Evolutionary conservation across 1,140 invertebrate species (phyloP).

Genomic region (Trichonephila clavipes): DNA sequence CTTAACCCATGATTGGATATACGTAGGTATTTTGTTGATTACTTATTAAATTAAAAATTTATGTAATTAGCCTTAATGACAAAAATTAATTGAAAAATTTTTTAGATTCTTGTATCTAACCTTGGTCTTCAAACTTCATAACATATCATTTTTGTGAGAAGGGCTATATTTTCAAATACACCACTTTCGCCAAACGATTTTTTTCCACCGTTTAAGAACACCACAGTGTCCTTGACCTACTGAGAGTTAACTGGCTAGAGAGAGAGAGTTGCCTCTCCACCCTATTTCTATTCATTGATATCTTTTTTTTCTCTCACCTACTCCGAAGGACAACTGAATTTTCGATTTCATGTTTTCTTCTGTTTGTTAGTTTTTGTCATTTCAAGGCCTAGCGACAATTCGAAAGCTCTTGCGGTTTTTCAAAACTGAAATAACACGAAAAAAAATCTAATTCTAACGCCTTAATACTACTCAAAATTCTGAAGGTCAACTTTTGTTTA

Average conservation of each 20-base stretch:
- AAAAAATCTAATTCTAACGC: not conserved
- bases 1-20: too few species aligned
- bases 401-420: not conserved
- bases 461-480: not conserved
- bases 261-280: slow-evolving; percentile 20
- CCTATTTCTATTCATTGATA: slow-evolving; percentile 25
- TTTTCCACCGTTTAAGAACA: not conserved
- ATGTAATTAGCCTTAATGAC: too few species aligned
- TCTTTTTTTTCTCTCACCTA: slow-evolving; percentile 11
- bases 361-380: slow-evolving; percentile 24
- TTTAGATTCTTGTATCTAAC: too few species aligned
- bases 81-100: too few species aligned
- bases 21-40: too few species aligned
- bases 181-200: slow-evolving; percentile 23
- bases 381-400: slow-evolving; percentile 33
- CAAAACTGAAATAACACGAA: not conserved
- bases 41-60: too few species aligned
- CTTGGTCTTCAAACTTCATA: too few species aligned
- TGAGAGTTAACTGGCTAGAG: slow-evolving; percentile 7
- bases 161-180: not conserved
- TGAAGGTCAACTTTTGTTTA: not conserved
- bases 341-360: slow-evolving; percentile 29
- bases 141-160: too few species aligned
- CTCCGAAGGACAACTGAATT: slow-evolving; percentile 24
- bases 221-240: slow-evolving; percentile 7